Evolutionary conservation across 2,888 invertebrate species (phyloP).

Genomic region (Pocota personata): DNA sequence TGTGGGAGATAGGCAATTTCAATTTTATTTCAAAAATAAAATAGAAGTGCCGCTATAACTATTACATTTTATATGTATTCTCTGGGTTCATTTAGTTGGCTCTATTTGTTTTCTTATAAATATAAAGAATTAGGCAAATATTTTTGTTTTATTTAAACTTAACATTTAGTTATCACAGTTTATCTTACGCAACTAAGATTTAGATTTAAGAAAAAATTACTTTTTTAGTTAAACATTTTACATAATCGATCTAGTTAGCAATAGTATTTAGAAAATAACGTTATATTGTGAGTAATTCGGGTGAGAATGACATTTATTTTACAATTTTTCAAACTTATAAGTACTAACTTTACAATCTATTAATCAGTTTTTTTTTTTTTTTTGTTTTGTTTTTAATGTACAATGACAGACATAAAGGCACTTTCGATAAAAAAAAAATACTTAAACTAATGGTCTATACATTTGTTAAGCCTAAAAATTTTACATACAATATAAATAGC

Average conservation of each 20-base stretch:
- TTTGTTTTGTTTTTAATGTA: conserved; percentile 41
- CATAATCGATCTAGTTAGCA: conserved; percentile 35
- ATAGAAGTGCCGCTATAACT: conserved; percentile 16
- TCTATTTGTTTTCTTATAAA: conserved; percentile 30
- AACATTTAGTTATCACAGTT: conserved; percentile 66
- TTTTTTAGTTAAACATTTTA: conserved; percentile 11
- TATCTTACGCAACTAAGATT: conserved; percentile 51
- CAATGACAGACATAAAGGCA: conserved; percentile 67
- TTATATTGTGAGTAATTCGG: conserved; percentile 48
- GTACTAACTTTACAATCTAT: conserved; percentile 44
- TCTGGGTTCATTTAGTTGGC: conserved; percentile 46
- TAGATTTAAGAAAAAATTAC: background rate
- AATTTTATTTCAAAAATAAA: conserved; percentile 64
- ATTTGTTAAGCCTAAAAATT: conserved; percentile 28
- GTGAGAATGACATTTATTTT: conserved; percentile 45
- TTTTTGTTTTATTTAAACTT: conserved; percentile 42
- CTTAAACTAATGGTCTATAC: conserved; percentile 39
- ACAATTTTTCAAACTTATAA: conserved; percentile 42
- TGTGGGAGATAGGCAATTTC: background rate
- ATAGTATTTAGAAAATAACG: conserved; percentile 3
- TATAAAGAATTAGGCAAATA: conserved; percentile 12
- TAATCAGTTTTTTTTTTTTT: conserved; percentile 4
- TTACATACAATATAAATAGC: conserved; percentile 44
- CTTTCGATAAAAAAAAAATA: conserved; percentile 48
- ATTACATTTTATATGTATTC: conserved; percentile 44